A percentile compares a stretch with the other conserved stretches of the same genome.
Evolutionary conservation across 2,113 vertebrate genomes (phyloP).

Genomic region (Daubentonia madagascariensis): DNA sequence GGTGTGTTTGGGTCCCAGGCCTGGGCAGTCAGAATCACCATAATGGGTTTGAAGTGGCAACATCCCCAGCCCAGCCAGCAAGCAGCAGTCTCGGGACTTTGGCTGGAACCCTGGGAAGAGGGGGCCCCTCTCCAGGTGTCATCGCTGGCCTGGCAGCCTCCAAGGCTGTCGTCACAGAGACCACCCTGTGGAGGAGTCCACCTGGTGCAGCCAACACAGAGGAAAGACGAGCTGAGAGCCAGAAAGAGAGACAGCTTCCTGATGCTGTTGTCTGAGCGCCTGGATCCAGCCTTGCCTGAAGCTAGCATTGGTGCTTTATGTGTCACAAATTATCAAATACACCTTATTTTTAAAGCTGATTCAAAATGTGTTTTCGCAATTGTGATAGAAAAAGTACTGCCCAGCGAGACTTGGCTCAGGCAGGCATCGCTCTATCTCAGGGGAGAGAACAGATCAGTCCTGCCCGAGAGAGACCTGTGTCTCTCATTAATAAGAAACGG

Average conservation of each 20-base stretch:
- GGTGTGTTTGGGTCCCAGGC: not conserved
- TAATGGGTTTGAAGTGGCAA: fast-evolving
- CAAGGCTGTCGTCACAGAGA: fast-evolving
- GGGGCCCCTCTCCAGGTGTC: not conserved
- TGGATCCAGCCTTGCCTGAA: not conserved
- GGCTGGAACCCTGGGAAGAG: not conserved
- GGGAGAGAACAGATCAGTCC: not conserved
- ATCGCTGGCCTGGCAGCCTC: not conserved
- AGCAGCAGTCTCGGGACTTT: not conserved
- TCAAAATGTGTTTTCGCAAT: not conserved
- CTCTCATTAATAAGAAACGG: not conserved
- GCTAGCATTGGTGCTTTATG: fast-evolving
- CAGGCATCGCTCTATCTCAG: not conserved
- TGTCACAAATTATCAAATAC: not conserved
- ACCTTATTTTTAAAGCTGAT: not conserved
- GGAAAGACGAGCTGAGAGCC: not conserved
- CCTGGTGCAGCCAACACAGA: not conserved
- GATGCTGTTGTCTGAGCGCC: not conserved
- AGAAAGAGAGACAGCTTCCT: not conserved
- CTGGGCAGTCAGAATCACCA: not conserved
- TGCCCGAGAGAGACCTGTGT: too few relatives aligned
- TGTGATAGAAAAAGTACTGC: too few relatives aligned
- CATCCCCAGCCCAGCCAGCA: not conserved
- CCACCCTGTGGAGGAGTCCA: not conserved
- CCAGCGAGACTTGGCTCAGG: too few relatives aligned